These are phyloP conservation scores for Sapayoa aenigma DNA, from an alignment of 2,113 vertebrate genomes.

Conservation along the genomic window DNA sequence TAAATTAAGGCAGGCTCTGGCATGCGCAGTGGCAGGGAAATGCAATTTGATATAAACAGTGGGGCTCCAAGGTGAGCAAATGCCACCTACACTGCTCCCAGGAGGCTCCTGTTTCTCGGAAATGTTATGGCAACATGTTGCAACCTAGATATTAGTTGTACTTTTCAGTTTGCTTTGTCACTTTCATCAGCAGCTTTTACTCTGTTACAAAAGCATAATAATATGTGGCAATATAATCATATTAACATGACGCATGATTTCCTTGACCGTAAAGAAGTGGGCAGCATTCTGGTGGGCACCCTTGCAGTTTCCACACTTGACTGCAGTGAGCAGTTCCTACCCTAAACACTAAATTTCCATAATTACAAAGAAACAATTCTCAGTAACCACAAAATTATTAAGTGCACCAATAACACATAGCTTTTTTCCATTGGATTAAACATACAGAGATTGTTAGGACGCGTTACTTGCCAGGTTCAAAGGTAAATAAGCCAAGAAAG, in stretches of 20 bases:
- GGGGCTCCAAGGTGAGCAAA: not conserved
- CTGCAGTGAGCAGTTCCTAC: not conserved
- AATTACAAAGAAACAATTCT: not conserved
- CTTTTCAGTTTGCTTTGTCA: slow-evolving; percentile 11
- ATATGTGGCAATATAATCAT: not conserved
- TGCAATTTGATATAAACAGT: not conserved
- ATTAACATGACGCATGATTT: not conserved
- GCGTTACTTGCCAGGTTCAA: not conserved
- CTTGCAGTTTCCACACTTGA: not conserved
- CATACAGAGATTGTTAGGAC: not conserved
- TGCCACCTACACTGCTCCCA: slow-evolving; percentile 9
- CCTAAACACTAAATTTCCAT: not conserved
- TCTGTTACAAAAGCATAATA: not conserved
- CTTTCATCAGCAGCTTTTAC: not conserved
- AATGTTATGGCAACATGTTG: slow-evolving; percentile 36
- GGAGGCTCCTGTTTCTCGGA: not conserved
- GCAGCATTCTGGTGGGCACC: not conserved
- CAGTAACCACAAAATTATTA: not conserved
- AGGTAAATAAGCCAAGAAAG: not conserved
- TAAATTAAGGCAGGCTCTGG: slow-evolving; percentile 22
- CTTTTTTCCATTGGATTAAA: not conserved
- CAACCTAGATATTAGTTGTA: not conserved
- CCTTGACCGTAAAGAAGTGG: not conserved
- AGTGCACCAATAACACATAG: not conserved
- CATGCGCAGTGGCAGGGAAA: not conserved